Evolutionary conservation across 2,888 invertebrate genomes (phyloP).

Genomic region (Dryobotodes eremita): DNA sequence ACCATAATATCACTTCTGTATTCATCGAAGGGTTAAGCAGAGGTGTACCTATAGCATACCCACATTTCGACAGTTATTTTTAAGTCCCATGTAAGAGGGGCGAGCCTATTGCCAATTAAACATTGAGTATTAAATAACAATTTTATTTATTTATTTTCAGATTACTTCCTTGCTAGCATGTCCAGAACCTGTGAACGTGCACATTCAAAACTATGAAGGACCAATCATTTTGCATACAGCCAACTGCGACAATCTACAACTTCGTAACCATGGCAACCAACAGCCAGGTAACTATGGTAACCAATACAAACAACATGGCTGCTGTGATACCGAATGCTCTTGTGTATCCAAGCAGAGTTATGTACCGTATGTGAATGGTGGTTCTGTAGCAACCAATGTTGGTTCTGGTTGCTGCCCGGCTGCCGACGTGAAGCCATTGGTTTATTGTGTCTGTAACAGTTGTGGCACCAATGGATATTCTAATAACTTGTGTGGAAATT

Average conservation of each 20-base stretch:
- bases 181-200: slow-evolving; percentile 72
- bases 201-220: slow-evolving; percentile 80
- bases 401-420: slow-evolving; percentile 16
- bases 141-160: slow-evolving; percentile 66
- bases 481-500: slow-evolving; percentile 4
- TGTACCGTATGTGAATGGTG: slow-evolving; percentile 23
- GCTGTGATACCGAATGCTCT: slow-evolving; percentile 56
- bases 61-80: too few species aligned
- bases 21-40: too few species aligned
- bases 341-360: slow-evolving; percentile 57
- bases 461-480: slow-evolving; percentile 19
- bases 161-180: slow-evolving; percentile 61
- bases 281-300: slow-evolving; percentile 37
- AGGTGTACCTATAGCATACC: too few species aligned
- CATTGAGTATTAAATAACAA: too few species aligned
- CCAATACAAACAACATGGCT: slow-evolving; percentile 29
- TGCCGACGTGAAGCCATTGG: slow-evolving; percentile 6
- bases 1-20: too few species aligned
- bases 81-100: too few species aligned
- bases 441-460: slow-evolving; percentile 28
- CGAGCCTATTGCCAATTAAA: too few species aligned
- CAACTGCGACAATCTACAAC: slow-evolving; percentile 48
- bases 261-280: slow-evolving; percentile 25
- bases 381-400: slow-evolving; percentile 12
- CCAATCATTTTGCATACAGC: slow-evolving; percentile 71